Conservation (phyloP, 2,113 vertebrate species). For the Sus scrofa region T2T-Sscrofa CM000824.6:133557501-133558000, state of each 20-base stretch:
- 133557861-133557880: background rate
- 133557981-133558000: conserved; percentile 31
- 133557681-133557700: background rate
- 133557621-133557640: background rate
- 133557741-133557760: conserved; percentile 55
- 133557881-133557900: background rate
- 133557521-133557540: background rate
- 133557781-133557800: background rate
- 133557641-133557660: background rate
- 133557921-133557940: background rate
- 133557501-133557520: background rate
- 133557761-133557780: conserved; percentile 38
- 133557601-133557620: background rate
- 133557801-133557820: conserved; percentile 23
- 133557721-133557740: conserved; percentile 46
- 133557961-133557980: conserved; percentile 20
- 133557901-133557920: background rate
- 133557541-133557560: background rate
- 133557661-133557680: background rate
- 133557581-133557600: background rate
- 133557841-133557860: background rate
- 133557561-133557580: background rate
- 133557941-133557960: background rate
- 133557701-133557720: background rate
- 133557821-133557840: conserved; percentile 26